Evolutionary conservation across 2,113 vertebrate genomes (phyloP), one percentile per base, ranked within the genome.

Genomic region (Coryphaenoides rupestris): DNA sequence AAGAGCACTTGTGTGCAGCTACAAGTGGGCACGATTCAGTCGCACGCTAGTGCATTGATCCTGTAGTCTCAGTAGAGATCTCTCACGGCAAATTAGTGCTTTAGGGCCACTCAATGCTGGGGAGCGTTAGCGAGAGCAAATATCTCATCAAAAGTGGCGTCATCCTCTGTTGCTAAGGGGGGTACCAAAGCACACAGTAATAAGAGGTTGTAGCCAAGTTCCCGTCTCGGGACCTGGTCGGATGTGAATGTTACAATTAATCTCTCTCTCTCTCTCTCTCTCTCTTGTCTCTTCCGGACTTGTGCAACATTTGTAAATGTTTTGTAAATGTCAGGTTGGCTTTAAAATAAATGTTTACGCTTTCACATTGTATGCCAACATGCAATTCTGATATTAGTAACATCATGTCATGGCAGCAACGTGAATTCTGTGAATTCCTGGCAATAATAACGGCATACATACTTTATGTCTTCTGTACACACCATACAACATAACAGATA

Each of bases 61-160:
- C n/a, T 1, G 12, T 45, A 50, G 45, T 65, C 57, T 69, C 73
- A 55, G 28, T 22, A 46, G 76, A 70, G 77, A 74, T 60, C 46
- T 47, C 61, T 60, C 62, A 56, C 17, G 63, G 58, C 77, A 74
- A 65, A 81, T 56, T 62, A 66, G 73, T 33, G 76, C 77, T 84
- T 82, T 74, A 82, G 77, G 67, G 70, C 62, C 75, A 70, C 55
- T 60, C 78, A 79, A 69, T 73, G 66, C 73, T 77, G 80, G 61
- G 63, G 62, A 86, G 79, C 61, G 71, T 69, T 80, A 75, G 72
- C 58, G 58, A 75, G 74, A 81, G 68, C 74, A 82, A 88, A 86
- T 80, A 78, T 75, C 77, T 87, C 70, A 84, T 85, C 71, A 80
- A 81, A 83, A 65, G 65, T 58, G 75, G 80, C 84, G 69, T 65